These are phyloP conservation scores for Orbicella faveolata DNA, from an alignment of 64 coral and sea anemone genomes.

Conservation along the genomic window DNA sequence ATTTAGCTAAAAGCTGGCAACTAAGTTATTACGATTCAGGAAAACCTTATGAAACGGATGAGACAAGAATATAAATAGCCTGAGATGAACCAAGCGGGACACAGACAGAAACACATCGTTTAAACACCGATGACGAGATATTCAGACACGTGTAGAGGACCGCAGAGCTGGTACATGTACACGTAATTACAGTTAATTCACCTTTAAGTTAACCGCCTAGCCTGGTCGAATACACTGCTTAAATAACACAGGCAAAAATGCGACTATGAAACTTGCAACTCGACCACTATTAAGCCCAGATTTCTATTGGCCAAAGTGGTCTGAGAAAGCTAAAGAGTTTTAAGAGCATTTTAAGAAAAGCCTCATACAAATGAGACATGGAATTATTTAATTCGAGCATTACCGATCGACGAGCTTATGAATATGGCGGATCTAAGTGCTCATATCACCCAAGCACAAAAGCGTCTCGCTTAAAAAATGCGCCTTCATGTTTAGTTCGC, in stretches of 20 bases:
- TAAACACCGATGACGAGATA: not conserved
- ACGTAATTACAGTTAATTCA: not conserved
- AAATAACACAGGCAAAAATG: not conserved
- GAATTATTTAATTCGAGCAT: not conserved
- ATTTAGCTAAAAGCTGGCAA: not conserved
- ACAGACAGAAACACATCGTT: not conserved
- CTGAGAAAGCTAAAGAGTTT: not conserved
- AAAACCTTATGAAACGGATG: not conserved
- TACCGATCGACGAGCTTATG: not conserved
- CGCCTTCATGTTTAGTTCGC: too few relatives aligned
- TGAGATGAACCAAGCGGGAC: not conserved
- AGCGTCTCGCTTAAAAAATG: too few relatives aligned
- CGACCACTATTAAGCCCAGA: not conserved
- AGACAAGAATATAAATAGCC: not conserved
- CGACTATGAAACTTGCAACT: not conserved
- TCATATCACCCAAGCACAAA: not conserved
- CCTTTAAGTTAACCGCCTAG: not conserved
- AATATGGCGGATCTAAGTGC: not conserved
- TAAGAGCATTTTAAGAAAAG: not conserved
- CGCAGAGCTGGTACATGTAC: not conserved
- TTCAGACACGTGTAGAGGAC: not conserved
- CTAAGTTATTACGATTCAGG: not conserved
- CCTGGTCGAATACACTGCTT: not conserved
- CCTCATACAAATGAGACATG: not conserved
- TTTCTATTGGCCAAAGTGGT: not conserved